Evolutionary conservation across 2,888 invertebrate species (phyloP), one percentile per base, ranked within the genome.

Genomic region (Oligia strigilis): DNA sequence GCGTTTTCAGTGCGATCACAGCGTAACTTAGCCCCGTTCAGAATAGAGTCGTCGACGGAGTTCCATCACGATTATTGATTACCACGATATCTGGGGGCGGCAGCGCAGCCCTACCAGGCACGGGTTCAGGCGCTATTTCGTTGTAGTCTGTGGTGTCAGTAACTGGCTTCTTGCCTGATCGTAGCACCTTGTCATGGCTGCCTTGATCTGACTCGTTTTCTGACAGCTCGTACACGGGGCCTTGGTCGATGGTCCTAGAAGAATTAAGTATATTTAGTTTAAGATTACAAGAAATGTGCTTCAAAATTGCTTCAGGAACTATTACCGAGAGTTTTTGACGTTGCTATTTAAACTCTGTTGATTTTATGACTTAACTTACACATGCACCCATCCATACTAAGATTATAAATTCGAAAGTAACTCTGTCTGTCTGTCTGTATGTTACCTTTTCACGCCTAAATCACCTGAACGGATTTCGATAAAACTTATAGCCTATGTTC

Each of bases 211-310:
- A 77, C 0, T 93, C 93, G 0, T 90, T 78, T 0, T 94, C 94
- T 0, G 92, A 73, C 1, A 97, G 88, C 89, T 96, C 96, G 90
- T 95, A 97, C 0, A 97, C 80, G 0, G 96, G 96, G 1, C 96
- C 96, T 77, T 93, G 92, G 4, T 92, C 94, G 5, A 82, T 62
- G 4, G 83, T 89, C 77, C 95, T 95, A 66, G 73, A 73, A 4
- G 9, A 19, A 11, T 76, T 49, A n/a, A 62, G 13, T 13, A n/a
- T 19, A 72, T 40, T 72, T 60, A 55, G 8, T 23, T 8, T 9
- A 9, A n/a, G 8, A 23, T 71, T 23, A 40, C 17, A 71, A 40
- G 52, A 52, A 19, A 23, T 36, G 36, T 1, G 29, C 29, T 29
- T 29, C 29, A 29, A 29, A 19, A 36, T 4, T 69, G 19, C 70